Percentiles rank a stretch among this genome's conserved stretches.
These are phyloP conservation scores for Schizothorax lantsangensis DNA, from an alignment of 2,797 vertebrate species.

Conservation along the genomic window DNA sequence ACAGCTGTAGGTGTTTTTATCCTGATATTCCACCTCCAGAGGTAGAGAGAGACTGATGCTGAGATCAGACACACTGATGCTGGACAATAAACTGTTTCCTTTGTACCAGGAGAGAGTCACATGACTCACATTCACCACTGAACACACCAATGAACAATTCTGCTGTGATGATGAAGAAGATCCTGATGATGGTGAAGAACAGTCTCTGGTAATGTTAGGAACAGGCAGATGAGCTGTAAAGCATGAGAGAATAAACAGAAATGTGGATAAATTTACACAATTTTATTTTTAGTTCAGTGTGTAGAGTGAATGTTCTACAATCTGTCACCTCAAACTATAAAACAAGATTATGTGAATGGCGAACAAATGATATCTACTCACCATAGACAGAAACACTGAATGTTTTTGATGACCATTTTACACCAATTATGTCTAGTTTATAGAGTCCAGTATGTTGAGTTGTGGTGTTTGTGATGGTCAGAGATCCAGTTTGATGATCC, in stretches of 20 bases:
- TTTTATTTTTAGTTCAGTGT: neutral
- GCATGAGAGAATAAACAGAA: neutral
- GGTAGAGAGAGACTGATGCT: slow-evolving; percentile 16
- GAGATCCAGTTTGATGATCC: neutral
- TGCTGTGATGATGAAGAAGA: no score
- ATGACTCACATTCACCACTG: neutral
- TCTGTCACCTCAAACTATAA: neutral
- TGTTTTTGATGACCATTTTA: no score
- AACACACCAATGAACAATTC: neutral
- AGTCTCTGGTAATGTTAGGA: neutral
- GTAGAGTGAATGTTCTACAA: neutral
- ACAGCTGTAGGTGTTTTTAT: neutral
- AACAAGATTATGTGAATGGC: neutral
- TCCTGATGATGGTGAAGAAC: neutral
- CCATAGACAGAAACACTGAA: neutral
- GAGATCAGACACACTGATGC: slow-evolving; percentile 9
- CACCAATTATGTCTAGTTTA: no score
- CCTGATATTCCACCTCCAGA: slow-evolving; percentile 14
- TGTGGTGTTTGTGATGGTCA: neutral
- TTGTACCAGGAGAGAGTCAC: no score
- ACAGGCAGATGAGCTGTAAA: neutral
- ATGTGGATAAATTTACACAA: neutral
- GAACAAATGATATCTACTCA: neutral
- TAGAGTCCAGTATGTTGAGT: neutral
- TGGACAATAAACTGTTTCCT: neutral